These are phyloP conservation scores for Mastomys natalensis DNA, from an alignment of 2,113 vertebrate genomes.

Conservation along the genomic window DNA sequence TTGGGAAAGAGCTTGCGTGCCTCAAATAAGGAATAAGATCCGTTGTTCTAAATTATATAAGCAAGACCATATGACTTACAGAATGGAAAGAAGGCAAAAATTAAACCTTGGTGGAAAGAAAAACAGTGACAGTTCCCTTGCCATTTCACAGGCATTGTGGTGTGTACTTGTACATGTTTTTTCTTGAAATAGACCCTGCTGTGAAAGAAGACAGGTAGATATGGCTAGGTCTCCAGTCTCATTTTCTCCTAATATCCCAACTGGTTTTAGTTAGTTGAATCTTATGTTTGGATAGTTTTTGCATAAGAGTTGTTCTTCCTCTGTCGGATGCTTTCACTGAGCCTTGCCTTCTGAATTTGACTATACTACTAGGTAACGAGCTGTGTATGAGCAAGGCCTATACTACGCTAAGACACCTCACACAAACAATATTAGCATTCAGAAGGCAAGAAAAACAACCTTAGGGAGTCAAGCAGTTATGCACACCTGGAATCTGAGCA, in stretches of 20 bases:
- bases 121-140: not conserved
- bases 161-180: not conserved
- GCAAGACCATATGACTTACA: not conserved
- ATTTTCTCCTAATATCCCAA: not conserved
- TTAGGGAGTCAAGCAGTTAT: not conserved
- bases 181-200: not conserved
- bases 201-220: not conserved
- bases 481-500: not conserved
- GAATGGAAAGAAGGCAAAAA: not conserved
- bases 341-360: not conserved
- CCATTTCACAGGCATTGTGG: not conserved
- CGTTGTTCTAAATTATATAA: slow-evolving; percentile 38
- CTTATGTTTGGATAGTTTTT: slow-evolving; percentile 31
- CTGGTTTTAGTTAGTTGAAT: not conserved
- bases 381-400: not conserved
- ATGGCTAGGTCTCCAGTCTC: not conserved
- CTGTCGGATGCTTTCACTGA: not conserved
- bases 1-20: slow-evolving; percentile 41
- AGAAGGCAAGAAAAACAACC: not conserved
- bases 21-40: not conserved
- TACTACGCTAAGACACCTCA: not conserved
- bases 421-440: not conserved
- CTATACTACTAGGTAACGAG: not conserved
- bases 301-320: slow-evolving; percentile 18
- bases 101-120: not conserved